These are phyloP conservation scores for Crotalus helleri DNA, from an alignment of 2,113 vertebrate genomes.

Conservation along the genomic window DNA sequence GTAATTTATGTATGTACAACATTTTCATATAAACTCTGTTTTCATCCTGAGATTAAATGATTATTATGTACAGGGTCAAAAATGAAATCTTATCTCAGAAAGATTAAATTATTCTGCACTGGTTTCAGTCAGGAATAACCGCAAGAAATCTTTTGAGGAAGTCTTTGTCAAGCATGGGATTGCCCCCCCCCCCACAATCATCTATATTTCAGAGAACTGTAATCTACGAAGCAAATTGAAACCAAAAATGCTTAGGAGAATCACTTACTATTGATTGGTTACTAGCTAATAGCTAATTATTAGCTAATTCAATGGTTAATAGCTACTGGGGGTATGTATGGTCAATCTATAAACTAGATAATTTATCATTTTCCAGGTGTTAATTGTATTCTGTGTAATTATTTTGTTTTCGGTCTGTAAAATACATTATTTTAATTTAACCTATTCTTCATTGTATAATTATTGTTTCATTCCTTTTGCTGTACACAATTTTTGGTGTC, in stretches of 20 bases:
- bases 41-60: background rate
- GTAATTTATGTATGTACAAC: background rate
- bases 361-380: background rate
- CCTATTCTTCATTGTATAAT: background rate
- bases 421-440: background rate
- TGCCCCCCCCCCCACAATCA: background rate
- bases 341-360: background rate
- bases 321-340: background rate
- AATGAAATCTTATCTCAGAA: background rate
- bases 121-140: background rate
- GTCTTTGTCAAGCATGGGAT: background rate
- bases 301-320: background rate
- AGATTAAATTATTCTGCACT: background rate
- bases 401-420: background rate
- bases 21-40: background rate
- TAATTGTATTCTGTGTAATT: background rate
- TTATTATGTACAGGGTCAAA: background rate
- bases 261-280: background rate
- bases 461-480: background rate
- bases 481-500: background rate
- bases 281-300: background rate
- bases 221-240: background rate
- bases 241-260: background rate
- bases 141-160: background rate
- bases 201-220: background rate